Evolutionary conservation across 2,888 invertebrate genomes (phyloP), one percentile per base, ranked within the genome.

Genomic region (Asteroscopus sphinx): DNA sequence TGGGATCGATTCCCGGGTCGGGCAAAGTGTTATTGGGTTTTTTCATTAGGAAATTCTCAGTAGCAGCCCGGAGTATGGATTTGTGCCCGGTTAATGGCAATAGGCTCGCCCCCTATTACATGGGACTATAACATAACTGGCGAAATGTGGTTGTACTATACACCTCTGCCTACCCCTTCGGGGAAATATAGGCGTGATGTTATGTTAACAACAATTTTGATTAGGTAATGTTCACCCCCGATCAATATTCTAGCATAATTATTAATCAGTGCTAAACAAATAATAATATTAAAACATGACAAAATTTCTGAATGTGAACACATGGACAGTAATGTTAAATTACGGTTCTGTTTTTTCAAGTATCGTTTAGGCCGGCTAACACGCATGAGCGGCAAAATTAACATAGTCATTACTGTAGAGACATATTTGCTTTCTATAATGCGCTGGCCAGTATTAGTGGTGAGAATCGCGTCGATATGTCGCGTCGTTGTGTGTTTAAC

Each of bases 391-490:
- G 51, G 32, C 55, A 26, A 71, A 78, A 84, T 85, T 81, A 84
- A 73, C 83, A 83, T 82, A 77, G 68, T 77, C 76, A 80, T 82
- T 81, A 83, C 73, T 68, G 71, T 69, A 69, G 72, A 73, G 68
- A 75, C 66, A 61, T 84, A 79, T 87, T 84, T 85, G 68, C 78
- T 81, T 82, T 81, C 78, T 75, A 78, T 81, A 83, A 78, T 80
- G 76, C 68, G 64, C 67, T 76, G 67, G 65, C 66, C 67, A 59
- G 75, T 69, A 73, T 71, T 47, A 61, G 54, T 61, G 51, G 57
- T 44, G 65, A 76, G 76, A 75, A 80, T 83, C 78, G 80, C 82
- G 74, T 69, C 76, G 76, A 82, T 76, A 77, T 79, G 82, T 80
- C 77, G 76, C 64, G 60, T 68, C 74, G 71, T 64, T 85, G 82